These are phyloP conservation scores for Megalops atlanticus DNA, from an alignment of 2,113 vertebrate genomes.

Conservation along the genomic window DNA sequence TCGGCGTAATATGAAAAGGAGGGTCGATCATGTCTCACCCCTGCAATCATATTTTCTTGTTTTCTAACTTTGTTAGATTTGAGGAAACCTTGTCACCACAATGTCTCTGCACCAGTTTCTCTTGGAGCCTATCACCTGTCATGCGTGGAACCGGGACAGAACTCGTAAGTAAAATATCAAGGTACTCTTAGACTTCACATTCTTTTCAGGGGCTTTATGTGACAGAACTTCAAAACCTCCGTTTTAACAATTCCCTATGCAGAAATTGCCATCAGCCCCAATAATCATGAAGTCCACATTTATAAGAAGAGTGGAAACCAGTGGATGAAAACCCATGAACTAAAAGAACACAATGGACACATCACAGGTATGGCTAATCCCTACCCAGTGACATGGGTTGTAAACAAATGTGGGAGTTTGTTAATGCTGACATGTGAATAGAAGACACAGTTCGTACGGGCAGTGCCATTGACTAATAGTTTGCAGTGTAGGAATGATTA, in stretches of 20 bases:
- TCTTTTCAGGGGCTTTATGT: background rate
- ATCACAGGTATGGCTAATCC: conserved; percentile 82
- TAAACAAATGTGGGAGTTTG: too few relatives aligned
- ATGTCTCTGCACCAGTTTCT: conserved; percentile 99
- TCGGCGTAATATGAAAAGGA: background rate
- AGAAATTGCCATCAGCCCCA: conserved; percentile 98
- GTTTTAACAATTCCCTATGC: conserved; percentile 14
- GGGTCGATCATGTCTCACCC: background rate
- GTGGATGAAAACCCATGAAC: conserved; percentile 93
- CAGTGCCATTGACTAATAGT: too few relatives aligned
- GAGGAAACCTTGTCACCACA: conserved; percentile 61
- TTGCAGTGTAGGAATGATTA: too few relatives aligned
- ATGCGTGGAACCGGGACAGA: conserved; percentile 96
- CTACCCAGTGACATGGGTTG: too few relatives aligned
- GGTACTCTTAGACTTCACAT: background rate
- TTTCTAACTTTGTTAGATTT: background rate
- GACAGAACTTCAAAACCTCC: background rate
- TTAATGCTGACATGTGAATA: background rate
- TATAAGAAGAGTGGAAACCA: conserved; percentile 96
- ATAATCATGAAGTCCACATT: conserved; percentile 98
- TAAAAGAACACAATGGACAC: conserved; percentile 98
- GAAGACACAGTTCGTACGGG: too few relatives aligned
- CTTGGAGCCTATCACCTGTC: conserved; percentile 97
- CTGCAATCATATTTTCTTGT: background rate
- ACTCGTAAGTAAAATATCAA: conserved; percentile 79